A percentile compares a stretch with the other conserved stretches of the same genome.
phyloP scores from a whole-genome alignment of 2,113 vertebrate genomes.

The Hiodon alosoides region DNA sequence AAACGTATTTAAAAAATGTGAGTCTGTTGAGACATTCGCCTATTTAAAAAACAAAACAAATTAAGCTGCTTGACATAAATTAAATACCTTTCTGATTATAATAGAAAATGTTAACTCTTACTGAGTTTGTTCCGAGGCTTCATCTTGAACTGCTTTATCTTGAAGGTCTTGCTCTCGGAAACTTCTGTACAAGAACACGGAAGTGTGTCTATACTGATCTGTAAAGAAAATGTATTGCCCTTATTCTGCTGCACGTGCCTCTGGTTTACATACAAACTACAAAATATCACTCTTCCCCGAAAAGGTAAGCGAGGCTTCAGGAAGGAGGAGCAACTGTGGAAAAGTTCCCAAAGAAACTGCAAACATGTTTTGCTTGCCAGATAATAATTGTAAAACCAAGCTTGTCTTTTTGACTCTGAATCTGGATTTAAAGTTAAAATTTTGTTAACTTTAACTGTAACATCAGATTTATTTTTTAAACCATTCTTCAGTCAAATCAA shows the following conservation, averaged over 20 bases:
- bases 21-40: no score
- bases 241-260: conserved; percentile 25
- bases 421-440: no score
- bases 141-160: conserved; percentile 16
- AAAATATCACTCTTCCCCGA: not conserved
- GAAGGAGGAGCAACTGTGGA: conserved; percentile 31
- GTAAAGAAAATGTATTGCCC: not conserved
- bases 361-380: conserved; percentile 6
- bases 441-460: no score
- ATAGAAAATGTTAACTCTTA: conserved; percentile 29
- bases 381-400: no score
- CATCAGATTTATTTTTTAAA: no score
- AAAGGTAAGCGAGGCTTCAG: not conserved
- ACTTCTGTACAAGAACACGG: conserved; percentile 5
- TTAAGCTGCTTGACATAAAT: no score
- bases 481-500: no score
- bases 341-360: conserved; percentile 31
- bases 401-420: no score
- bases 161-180: not conserved
- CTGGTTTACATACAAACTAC: conserved; percentile 32
- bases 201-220: conserved; percentile 1
- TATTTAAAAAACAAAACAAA: no score
- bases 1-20: accelerated
- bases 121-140: conserved; percentile 2
- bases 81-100: no score